Evolutionary conservation across 64 coral and sea anemone genomes (phyloP), one percentile per base, ranked within the genome.

Genomic region (Pocillopora verrucosa): DNA sequence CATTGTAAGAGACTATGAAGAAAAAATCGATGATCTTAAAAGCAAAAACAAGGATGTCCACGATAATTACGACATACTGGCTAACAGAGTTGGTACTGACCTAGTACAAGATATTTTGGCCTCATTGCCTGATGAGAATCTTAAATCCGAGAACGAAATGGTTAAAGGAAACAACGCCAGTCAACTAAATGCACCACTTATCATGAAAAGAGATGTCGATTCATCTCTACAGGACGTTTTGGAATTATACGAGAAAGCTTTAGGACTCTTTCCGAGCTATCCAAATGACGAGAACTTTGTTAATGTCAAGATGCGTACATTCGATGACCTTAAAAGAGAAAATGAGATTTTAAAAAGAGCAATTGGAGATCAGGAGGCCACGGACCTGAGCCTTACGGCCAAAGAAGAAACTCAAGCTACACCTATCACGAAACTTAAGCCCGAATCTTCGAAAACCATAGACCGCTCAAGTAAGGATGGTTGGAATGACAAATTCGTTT

Each of bases 191-290:
- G 86, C 86, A 5, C 69, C 86, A 35, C 10, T 60, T 5, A 30
- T 88, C 11, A 88, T 88, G 86, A 30, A 77, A 63, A 51, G 13
- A 25, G 51, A 88, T 51, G 41, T 51, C 13, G 60, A 88, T 36
- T 60, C 75, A 22, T 36, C 87, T 25, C 74, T 78, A 24, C 16
- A 89, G 65, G 59, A 89, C 15, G 87, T 78, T 25, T n/a, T 89
- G 59, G 58, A 78, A 67, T 78, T 24, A 14, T 89, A 89, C 34
- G 87, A 89, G 58, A 60, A 79, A 77, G 87, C 74, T 13, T 75
- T 89, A 25, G 77, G 77, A 2, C 51, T 79, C 2, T 24, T 79
- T 34, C 77, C 77, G 24, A 13, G 56, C 11, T 3, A 9, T 79
- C 56, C 38, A 60, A 11, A 11, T 1, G 77, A 25, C 16, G 57